Conservation (phyloP, 2,888 invertebrate genomes). For the Embidobia sp. region DNA sequence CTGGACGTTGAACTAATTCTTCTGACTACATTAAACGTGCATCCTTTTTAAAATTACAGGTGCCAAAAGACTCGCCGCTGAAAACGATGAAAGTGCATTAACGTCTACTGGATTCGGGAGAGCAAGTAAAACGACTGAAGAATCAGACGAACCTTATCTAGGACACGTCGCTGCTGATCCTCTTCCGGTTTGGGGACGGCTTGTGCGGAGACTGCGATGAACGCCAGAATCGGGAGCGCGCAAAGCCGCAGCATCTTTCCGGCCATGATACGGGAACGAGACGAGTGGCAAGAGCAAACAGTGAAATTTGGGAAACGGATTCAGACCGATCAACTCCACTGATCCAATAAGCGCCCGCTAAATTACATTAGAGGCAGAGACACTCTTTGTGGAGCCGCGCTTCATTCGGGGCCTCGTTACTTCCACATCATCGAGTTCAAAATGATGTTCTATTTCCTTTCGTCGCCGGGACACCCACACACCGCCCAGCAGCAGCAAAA, state of each 20-base stretch:
- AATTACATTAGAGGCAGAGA: slow-evolving; percentile 43
- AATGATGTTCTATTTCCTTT: slow-evolving; percentile 4
- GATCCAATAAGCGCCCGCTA: slow-evolving; percentile 16
- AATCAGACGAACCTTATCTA: slow-evolving; percentile 81
- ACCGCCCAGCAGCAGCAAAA: background rate
- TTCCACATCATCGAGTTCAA: slow-evolving; percentile 42
- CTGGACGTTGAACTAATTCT: too few species aligned
- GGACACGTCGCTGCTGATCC: slow-evolving; percentile 83
- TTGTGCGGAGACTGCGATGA: slow-evolving; percentile 73
- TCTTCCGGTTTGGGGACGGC: slow-evolving; percentile 90
- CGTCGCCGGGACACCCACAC: slow-evolving; percentile 6
- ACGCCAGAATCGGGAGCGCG: slow-evolving; percentile 23
- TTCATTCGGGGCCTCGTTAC: slow-evolving; percentile 6
- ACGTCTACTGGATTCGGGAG: too few species aligned
- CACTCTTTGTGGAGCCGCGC: background rate
- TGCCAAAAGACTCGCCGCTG: too few species aligned
- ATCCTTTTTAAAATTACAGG: too few species aligned
- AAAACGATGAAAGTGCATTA: too few species aligned
- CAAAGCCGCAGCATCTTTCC: slow-evolving; percentile 29
- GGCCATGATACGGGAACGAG: background rate
- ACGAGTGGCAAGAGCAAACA: too few species aligned
- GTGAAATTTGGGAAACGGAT: background rate
- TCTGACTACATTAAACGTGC: too few species aligned
- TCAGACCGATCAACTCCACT: slow-evolving; percentile 14
- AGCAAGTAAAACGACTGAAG: background rate